These are phyloP conservation scores for Hyles lineata DNA, from an alignment of 2,888 invertebrate genomes.

Conservation along the genomic window DNA sequence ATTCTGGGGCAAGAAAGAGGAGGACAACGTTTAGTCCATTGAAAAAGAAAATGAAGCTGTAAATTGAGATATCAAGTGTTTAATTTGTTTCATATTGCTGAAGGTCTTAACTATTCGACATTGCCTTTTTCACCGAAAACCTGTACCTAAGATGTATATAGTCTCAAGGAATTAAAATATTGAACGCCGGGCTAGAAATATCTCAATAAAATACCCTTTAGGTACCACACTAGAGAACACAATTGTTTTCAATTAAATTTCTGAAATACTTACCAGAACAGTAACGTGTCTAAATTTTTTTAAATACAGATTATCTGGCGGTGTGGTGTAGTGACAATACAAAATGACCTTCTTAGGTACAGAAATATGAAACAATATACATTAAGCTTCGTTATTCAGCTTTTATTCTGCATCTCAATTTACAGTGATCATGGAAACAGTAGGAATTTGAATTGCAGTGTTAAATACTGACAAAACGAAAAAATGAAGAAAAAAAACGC, in stretches of 20 bases:
- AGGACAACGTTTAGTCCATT: slow-evolving; percentile 80
- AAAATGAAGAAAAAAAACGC: slow-evolving; percentile 65
- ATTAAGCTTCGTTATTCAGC: neutral
- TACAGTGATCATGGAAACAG: slow-evolving; percentile 48
- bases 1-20: slow-evolving; percentile 91
- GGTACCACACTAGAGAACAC: too few relatives aligned
- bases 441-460: slow-evolving; percentile 64
- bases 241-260: too few relatives aligned
- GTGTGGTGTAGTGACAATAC: neutral
- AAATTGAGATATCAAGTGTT: slow-evolving; percentile 50
- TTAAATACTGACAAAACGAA: slow-evolving; percentile 56
- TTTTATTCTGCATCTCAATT: slow-evolving; percentile 50
- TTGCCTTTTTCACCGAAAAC: neutral
- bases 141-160: slow-evolving; percentile 17
- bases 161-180: neutral
- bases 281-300: too few relatives aligned
- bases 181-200: too few relatives aligned
- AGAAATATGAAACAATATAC: slow-evolving; percentile 10
- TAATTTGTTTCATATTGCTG: slow-evolving; percentile 17
- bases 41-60: slow-evolving; percentile 48
- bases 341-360: neutral
- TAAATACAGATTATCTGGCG: neutral
- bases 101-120: slow-evolving; percentile 4
- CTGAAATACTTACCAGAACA: too few relatives aligned
- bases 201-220: neutral